phyloP scores from a whole-genome alignment of 2,888 invertebrate genomes.

The Ormyrus pomaceus region DNA sequence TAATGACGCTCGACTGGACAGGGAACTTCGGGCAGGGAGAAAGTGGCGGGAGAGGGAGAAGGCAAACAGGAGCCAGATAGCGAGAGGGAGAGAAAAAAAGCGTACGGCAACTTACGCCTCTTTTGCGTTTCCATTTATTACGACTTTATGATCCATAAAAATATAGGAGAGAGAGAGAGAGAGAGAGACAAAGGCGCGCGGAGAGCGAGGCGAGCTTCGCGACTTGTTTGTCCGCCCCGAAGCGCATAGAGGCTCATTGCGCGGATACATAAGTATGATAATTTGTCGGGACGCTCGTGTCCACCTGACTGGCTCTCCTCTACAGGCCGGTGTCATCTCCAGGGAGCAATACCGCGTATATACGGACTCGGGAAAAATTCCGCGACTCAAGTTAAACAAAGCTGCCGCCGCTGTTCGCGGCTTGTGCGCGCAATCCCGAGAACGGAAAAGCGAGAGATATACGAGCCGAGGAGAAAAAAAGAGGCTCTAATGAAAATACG shows the following conservation, averaged over 20 bases:
- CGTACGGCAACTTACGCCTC: too few species aligned
- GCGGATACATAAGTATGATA: constrained; percentile 5
- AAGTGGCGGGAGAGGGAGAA: too few species aligned
- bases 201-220: neutral
- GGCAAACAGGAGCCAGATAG: neutral
- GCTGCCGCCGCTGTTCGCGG: too few species aligned
- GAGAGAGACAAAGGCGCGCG: neutral
- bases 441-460: too few species aligned
- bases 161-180: neutral
- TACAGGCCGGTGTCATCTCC: neutral
- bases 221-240: constrained; percentile 3
- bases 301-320: neutral
- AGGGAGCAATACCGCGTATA: neutral
- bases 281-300: neutral
- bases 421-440: too few species aligned
- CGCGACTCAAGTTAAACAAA: neutral
- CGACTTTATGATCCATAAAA: constrained; percentile 6
- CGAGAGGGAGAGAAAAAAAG: neutral
- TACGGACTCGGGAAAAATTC: neutral
- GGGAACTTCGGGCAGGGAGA: too few species aligned
- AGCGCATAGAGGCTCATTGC: neutral
- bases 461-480: too few species aligned
- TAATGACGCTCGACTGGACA: too few species aligned
- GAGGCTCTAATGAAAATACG: too few species aligned
- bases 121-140: neutral